Conservation (phyloP, 2,888 invertebrate species). For the Vannuccia rotundouncinata region DNA sequence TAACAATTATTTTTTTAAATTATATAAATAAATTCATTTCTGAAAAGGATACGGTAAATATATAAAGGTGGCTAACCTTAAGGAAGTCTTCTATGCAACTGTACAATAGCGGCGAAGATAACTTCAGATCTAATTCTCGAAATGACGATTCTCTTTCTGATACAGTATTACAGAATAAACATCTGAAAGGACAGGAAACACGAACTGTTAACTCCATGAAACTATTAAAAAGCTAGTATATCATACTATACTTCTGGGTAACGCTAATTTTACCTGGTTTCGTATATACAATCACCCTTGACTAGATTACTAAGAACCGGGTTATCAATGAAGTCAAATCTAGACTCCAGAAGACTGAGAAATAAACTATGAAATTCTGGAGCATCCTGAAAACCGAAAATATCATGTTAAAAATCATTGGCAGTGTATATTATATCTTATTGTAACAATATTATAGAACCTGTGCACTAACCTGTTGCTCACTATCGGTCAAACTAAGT, state of each 20-base stretch:
- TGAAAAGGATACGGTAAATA: too few species aligned
- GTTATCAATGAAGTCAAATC: conserved; percentile 25
- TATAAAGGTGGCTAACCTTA: neutral
- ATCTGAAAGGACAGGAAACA: neutral
- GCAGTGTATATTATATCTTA: neutral
- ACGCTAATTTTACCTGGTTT: conserved; percentile 2
- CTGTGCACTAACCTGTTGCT: neutral
- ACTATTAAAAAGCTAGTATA: too few species aligned
- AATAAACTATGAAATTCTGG: conserved; percentile 35
- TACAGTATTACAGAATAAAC: neutral
- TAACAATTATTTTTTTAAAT: too few species aligned
- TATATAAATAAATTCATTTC: too few species aligned
- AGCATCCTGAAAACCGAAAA: conserved; percentile 28
- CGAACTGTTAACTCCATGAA: too few species aligned
- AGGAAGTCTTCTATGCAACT: neutral
- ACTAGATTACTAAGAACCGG: conserved; percentile 1
- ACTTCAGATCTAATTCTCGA: neutral
- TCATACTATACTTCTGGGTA: too few species aligned
- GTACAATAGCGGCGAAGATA: neutral
- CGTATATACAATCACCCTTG: conserved; percentile 2
- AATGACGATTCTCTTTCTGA: neutral
- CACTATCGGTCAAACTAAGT: neutral
- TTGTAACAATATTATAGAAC: neutral
- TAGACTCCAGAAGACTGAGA: conserved; percentile 23
- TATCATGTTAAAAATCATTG: neutral